These are phyloP conservation scores for Hesperophylax magnus DNA, from an alignment of 1,140 invertebrate species.

Conservation along the genomic window DNA sequence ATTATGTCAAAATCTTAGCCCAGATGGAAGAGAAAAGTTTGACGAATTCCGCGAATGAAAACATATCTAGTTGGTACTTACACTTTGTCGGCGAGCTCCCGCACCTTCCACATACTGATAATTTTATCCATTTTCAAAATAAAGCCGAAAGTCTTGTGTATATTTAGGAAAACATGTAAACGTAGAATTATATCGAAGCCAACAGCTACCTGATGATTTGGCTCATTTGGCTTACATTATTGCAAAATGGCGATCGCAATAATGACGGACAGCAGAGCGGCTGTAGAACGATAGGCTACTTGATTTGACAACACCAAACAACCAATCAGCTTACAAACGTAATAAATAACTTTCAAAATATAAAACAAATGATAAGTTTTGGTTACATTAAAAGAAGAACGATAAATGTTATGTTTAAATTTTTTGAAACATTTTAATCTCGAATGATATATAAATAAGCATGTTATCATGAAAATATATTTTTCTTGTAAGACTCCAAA, in stretches of 20 bases:
- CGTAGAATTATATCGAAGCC: slow-evolving; percentile 62
- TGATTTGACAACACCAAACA: too few species aligned
- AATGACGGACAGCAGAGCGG: slow-evolving; percentile 30
- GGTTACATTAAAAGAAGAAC: background rate
- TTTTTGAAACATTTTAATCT: too few species aligned
- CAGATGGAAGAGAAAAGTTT: slow-evolving; percentile 62
- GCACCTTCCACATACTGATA: slow-evolving; percentile 94
- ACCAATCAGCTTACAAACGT: too few species aligned
- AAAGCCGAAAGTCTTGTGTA: slow-evolving; percentile 25
- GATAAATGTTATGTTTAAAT: background rate
- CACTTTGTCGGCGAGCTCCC: slow-evolving; percentile 96
- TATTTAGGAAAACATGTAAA: slow-evolving; percentile 46
- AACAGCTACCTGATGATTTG: slow-evolving; percentile 71
- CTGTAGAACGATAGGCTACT: background rate
- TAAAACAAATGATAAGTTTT: background rate
- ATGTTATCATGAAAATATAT: too few species aligned
- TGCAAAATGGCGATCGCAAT: slow-evolving; percentile 67
- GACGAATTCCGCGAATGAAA: slow-evolving; percentile 56
- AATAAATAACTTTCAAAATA: background rate
- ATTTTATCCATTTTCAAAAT: slow-evolving; percentile 73
- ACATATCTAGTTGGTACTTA: slow-evolving; percentile 75
- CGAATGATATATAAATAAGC: too few species aligned
- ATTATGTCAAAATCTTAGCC: slow-evolving; percentile 56
- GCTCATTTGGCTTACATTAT: slow-evolving; percentile 73
- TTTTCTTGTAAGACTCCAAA: too few species aligned